Base-by-base conservation (phyloP, 2,113 vertebrate species). In the Paratilapia polleni region DNA sequence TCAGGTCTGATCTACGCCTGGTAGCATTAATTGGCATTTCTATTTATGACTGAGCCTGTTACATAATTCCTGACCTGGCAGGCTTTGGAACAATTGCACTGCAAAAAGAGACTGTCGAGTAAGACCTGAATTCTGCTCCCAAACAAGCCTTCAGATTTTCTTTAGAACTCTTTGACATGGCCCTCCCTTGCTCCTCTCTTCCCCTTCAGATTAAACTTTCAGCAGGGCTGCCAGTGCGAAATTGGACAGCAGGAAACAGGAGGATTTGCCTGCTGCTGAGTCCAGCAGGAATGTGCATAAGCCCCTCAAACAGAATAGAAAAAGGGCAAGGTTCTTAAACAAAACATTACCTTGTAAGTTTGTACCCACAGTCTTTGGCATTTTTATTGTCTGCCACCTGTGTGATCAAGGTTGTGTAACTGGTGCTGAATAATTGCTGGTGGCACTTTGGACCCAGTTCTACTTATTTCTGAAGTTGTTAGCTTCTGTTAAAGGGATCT, bases 231-330 rank as follows among this genome's bases (percentile, higher is more conserved):
- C 85, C 10, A 19, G 34, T 80, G 83, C 86, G 68, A 89, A 91
- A 89, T 91, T 84, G 81, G 81, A 84, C 85, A n/a, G 66, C 68
- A 82, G 88, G 82, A 93, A 91, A 87, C 80, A 61, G 87, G 60
- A 73, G 31, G 86, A 92, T 91, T 92, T 91, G 83, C 77, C 86
- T 62, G 56, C 80, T 82, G 83, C 83, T 80, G 78, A 87, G 82
- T 85, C 61, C 81, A 61, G 62, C 61, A 87, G 83, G 84, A 89
- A 91, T 89, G 81, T 73, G 38, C 24, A 49, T 78, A 86, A 91
- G 74, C 80, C 81, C 76, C 75, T 82, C 79, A 85, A 82, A 88
- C 75, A 77, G 60, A 49, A 77, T 19, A 66, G 52, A 52, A 79
- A 60, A 63, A 63, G 20, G 10, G 41, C 24, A 20, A 0, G 8